Conservation (phyloP, 2,888 invertebrate species). For the Trissoscelio sp. region DNA sequence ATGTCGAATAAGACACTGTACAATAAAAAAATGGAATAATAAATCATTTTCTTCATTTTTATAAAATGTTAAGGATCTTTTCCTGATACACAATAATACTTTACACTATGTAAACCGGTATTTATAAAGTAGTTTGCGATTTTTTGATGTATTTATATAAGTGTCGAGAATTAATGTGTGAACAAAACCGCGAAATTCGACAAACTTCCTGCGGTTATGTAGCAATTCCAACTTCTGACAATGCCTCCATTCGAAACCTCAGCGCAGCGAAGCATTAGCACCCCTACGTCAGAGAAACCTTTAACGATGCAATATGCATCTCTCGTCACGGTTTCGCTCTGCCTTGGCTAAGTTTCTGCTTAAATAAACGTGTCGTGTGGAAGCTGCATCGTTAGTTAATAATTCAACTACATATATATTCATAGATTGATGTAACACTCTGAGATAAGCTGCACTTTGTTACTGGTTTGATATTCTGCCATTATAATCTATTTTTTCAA, state of each 20-base stretch:
- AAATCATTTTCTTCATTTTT: too few species aligned
- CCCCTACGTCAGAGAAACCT: slow-evolving; percentile 67
- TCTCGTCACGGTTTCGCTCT: slow-evolving; percentile 61
- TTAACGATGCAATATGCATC: slow-evolving; percentile 69
- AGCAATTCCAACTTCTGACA: slow-evolving; percentile 70
- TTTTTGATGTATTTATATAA: slow-evolving; percentile 51
- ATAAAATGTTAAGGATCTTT: too few species aligned
- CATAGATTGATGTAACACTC: slow-evolving; percentile 59
- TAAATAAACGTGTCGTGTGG: slow-evolving; percentile 61
- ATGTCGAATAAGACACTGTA: too few species aligned
- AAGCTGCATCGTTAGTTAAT: slow-evolving; percentile 66
- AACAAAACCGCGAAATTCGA: slow-evolving; percentile 66
- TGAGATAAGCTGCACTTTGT: slow-evolving; percentile 39
- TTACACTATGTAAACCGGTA: not conserved
- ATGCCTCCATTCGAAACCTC: slow-evolving; percentile 69
- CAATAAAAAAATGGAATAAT: too few species aligned
- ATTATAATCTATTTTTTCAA: slow-evolving; percentile 34
- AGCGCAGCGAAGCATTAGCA: slow-evolving; percentile 64
- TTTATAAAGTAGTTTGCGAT: slow-evolving; percentile 3
- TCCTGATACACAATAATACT: too few species aligned
- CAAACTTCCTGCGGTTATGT: slow-evolving; percentile 68
- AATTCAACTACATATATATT: slow-evolving; percentile 63
- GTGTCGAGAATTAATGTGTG: slow-evolving; percentile 63
- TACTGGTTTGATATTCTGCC: slow-evolving; percentile 8
- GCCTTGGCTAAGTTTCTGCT: slow-evolving; percentile 61